Percentiles rank a stretch among this genome's conserved stretches.
Conservation (phyloP, 2,797 vertebrate genomes). For the Pelobates cultripes region DNA sequence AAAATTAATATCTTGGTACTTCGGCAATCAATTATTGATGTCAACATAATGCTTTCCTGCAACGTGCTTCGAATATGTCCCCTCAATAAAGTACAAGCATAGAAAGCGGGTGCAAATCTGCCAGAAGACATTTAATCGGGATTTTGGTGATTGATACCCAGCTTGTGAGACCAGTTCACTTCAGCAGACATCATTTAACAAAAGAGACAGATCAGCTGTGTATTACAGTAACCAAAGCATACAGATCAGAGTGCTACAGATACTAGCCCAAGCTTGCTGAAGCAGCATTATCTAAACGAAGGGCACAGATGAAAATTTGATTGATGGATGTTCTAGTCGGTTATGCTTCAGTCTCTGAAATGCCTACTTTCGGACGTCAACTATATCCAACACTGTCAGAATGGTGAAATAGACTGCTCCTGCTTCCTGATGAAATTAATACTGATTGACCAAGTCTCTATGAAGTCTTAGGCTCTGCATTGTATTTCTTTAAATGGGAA, state of each 20-base stretch:
- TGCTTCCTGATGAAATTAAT: background rate
- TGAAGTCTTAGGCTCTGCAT: no score
- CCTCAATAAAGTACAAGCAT: background rate
- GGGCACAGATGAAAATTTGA: background rate
- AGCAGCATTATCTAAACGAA: background rate
- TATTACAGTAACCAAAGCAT: conserved; percentile 12
- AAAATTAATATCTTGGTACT: no score
- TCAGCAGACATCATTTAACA: conserved; percentile 21
- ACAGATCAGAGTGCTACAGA: background rate
- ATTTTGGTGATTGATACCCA: conserved; percentile 37
- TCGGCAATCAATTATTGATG: conserved; percentile 1
- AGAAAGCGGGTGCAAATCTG: background rate
- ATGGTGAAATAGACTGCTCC: background rate
- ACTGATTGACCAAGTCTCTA: background rate
- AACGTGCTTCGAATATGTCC: background rate
- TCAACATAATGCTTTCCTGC: conserved; percentile 1
- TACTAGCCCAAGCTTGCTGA: background rate
- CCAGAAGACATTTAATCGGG: conserved; percentile 26
- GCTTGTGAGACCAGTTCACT: conserved; percentile 12
- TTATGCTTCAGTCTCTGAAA: background rate
- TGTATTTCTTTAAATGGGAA: no score
- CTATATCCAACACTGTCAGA: background rate
- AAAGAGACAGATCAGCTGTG: conserved; percentile 30
- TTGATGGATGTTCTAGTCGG: background rate
- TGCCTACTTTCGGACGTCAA: background rate